Evolutionary conservation across 2,113 vertebrate species (phyloP).

Genomic region (Halcyon senegalensis): DNA sequence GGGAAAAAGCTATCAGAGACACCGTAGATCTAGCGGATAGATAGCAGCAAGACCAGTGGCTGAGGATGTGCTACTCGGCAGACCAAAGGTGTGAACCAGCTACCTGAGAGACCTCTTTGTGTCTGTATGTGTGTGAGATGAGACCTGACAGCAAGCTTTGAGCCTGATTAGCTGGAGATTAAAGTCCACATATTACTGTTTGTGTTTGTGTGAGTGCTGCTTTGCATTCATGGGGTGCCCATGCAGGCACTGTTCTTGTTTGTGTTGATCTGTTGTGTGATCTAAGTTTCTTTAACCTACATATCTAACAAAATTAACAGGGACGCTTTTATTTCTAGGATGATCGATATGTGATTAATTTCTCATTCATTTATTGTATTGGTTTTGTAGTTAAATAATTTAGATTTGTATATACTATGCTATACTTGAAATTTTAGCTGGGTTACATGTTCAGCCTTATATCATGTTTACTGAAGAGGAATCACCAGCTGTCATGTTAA

Average conservation of each 20-base stretch:
- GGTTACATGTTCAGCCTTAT: neutral
- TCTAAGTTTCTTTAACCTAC: neutral
- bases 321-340: neutral
- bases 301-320: neutral
- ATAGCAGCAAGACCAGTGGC: accelerated
- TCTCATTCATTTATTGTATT: neutral
- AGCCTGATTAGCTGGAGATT: neutral
- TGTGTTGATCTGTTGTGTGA: neutral
- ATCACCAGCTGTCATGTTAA: neutral
- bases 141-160: neutral
- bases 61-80: neutral
- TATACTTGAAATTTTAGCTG: neutral
- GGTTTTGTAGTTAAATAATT: neutral
- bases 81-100: neutral
- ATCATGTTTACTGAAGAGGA: neutral
- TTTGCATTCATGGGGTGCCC: neutral
- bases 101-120: neutral
- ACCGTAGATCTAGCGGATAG: neutral
- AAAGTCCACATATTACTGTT: too few species aligned
- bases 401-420: neutral
- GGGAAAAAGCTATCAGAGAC: neutral
- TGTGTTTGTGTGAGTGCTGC: accelerated
- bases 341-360: neutral
- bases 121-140: neutral
- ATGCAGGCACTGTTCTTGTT: neutral